phyloP scores from a whole-genome alignment of 2,888 invertebrate species.

The Chloroclysta siterata region DNA sequence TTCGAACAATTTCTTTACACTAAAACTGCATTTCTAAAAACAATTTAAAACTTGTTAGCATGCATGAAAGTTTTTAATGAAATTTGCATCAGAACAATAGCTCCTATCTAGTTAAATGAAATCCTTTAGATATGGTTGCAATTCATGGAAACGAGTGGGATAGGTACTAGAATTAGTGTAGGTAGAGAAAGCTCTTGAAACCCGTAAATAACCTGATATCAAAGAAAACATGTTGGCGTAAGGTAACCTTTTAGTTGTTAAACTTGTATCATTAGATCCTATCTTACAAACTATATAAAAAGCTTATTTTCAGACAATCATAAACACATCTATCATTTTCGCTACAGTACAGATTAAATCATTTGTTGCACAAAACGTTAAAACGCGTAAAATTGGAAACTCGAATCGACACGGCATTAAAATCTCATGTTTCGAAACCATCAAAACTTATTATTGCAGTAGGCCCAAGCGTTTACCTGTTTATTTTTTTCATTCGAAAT shows the following conservation, averaged over 20 bases:
- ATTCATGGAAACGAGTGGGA: not conserved
- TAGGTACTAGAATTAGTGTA: not conserved
- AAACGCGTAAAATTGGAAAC: conserved; percentile 57
- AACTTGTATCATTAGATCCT: not conserved
- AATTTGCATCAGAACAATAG: conserved; percentile 32
- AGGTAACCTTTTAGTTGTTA: conserved; percentile 14
- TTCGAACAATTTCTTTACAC: not conserved
- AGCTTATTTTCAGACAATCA: conserved; percentile 19
- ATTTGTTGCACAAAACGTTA: conserved; percentile 50
- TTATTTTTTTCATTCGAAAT: conserved; percentile 67
- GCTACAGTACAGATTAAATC: conserved; percentile 32
- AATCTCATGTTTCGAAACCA: conserved; percentile 53
- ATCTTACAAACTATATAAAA: not conserved
- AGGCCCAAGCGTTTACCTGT: conserved; percentile 74
- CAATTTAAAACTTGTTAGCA: conserved; percentile 7
- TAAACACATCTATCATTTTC: conserved; percentile 36
- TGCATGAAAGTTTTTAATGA: conserved; percentile 21
- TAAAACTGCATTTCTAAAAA: conserved; percentile 6
- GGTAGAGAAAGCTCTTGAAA: not conserved
- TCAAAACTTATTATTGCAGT: conserved; percentile 58
- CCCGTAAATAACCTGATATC: conserved; percentile 11
- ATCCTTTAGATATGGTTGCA: conserved; percentile 1
- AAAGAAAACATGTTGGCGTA: conserved; percentile 10
- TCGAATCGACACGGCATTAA: conserved; percentile 54
- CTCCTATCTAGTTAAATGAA: conserved; percentile 15